Evolutionary conservation across 2,113 vertebrate species (phyloP).

Genomic region (Corythornis madagascariensis): DNA sequence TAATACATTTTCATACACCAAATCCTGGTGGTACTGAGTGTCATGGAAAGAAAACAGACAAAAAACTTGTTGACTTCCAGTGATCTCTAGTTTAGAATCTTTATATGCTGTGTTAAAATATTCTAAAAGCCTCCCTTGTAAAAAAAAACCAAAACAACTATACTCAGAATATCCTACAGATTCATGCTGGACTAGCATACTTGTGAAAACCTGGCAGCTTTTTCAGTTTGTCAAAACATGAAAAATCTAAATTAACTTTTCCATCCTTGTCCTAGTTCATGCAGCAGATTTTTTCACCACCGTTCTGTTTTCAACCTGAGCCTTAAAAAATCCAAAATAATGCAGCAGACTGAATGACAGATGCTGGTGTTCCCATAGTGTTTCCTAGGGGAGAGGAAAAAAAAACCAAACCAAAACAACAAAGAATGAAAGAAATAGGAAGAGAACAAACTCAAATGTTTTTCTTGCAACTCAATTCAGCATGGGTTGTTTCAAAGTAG

Average conservation of each 20-base stretch:
- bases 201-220: slow-evolving; percentile 1
- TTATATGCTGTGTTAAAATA: not conserved
- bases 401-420: not conserved
- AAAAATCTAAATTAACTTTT: not conserved
- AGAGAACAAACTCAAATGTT: not conserved
- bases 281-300: not conserved
- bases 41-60: not conserved
- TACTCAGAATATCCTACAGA: not conserved
- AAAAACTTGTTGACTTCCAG: not conserved
- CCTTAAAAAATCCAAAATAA: slow-evolving; percentile 20
- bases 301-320: slow-evolving; percentile 32
- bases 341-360: slow-evolving; percentile 10
- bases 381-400: not conserved
- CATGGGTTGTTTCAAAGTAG: not conserved
- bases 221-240: not conserved
- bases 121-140: not conserved
- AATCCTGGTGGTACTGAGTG: not conserved
- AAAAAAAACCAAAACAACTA: not conserved
- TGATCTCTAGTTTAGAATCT: not conserved
- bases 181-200: not conserved
- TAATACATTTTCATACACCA: not conserved
- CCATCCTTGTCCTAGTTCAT: not conserved
- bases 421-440: not conserved
- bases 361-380: not conserved
- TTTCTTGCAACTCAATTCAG: not conserved